phyloP scores from a whole-genome alignment of 2,888 invertebrate genomes.

The Quadriops clusia region DNA sequence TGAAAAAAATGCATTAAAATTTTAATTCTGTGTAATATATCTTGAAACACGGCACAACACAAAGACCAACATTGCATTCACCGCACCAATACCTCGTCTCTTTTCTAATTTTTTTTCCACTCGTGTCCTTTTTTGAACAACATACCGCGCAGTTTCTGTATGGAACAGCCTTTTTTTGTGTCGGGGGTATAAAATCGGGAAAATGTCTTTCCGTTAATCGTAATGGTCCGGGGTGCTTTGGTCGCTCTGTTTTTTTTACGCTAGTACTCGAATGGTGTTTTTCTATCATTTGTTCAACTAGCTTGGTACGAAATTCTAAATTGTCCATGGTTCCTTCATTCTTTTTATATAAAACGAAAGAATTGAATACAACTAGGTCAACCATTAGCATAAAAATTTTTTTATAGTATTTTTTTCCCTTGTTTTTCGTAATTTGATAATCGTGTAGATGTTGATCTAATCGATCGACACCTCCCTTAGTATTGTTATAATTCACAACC shows the following conservation, averaged over 20 bases:
- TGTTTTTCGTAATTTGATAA: slow-evolving; percentile 6
- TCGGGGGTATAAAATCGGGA: slow-evolving; percentile 13
- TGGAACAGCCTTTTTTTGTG: slow-evolving; percentile 12
- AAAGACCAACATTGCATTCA: slow-evolving; percentile 13
- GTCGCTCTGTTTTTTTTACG: slow-evolving; percentile 8
- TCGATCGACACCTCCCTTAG: slow-evolving; percentile 22
- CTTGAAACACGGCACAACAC: slow-evolving; percentile 11
- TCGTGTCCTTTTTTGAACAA: slow-evolving; percentile 9
- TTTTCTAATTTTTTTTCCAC: slow-evolving; percentile 9
- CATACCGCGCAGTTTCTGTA: slow-evolving; percentile 10
- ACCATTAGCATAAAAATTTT: slow-evolving; percentile 9
- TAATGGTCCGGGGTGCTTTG: slow-evolving; percentile 6
- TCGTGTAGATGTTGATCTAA: slow-evolving; percentile 16
- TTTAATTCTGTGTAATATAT: slow-evolving; percentile 10
- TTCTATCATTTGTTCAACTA: slow-evolving; percentile 13
- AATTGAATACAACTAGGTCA: slow-evolving; percentile 9
- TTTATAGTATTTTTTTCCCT: slow-evolving; percentile 9
- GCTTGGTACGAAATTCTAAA: slow-evolving; percentile 12
- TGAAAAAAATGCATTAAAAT: no score
- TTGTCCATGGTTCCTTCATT: slow-evolving; percentile 9
- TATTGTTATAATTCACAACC: slow-evolving; percentile 20
- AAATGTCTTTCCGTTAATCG: slow-evolving; percentile 15
- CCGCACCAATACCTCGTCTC: slow-evolving; percentile 11
- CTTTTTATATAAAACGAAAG: slow-evolving; percentile 12
- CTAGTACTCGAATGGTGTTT: slow-evolving; percentile 10